Conservation (phyloP, 1,140 invertebrate genomes). For the Neomicropteryx cornuta region DNA sequence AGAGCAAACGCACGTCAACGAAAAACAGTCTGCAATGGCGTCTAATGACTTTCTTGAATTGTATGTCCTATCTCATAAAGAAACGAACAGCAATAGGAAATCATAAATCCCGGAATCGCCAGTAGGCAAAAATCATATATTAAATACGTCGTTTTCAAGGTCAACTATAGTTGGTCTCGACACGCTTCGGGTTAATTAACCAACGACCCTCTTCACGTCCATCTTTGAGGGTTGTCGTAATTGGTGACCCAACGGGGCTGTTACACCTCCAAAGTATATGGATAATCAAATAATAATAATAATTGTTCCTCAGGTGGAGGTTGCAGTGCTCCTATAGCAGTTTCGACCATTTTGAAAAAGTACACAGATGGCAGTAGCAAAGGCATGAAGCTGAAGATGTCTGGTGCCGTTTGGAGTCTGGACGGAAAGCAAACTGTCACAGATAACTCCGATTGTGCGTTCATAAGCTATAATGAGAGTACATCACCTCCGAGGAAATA, state of each 20-base stretch:
- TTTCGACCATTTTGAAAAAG: constrained; percentile 44
- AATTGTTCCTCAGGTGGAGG: constrained; percentile 57
- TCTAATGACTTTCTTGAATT: too few relatives aligned
- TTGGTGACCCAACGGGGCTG: not conserved
- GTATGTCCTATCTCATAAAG: too few relatives aligned
- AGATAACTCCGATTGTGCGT: constrained; percentile 26
- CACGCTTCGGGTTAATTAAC: too few relatives aligned
- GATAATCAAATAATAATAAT: not conserved
- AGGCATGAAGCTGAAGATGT: constrained; percentile 32
- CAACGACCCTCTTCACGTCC: constrained; percentile 21
- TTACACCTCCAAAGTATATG: not conserved
- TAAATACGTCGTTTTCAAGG: too few relatives aligned
- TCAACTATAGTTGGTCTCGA: too few relatives aligned
- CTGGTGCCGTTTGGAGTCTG: constrained; percentile 85
- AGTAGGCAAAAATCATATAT: too few relatives aligned
- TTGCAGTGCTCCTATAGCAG: constrained; percentile 94
- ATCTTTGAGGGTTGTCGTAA: not conserved
- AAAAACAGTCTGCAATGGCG: too few relatives aligned
- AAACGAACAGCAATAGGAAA: too few relatives aligned
- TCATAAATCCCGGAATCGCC: too few relatives aligned
- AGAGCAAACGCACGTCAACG: too few relatives aligned
- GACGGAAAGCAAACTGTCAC: constrained; percentile 53
- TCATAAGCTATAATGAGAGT: constrained; percentile 10
- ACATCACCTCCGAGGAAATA: constrained; percentile 19
- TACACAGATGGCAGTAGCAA: too few relatives aligned